phyloP scores from a whole-genome alignment of 1,140 invertebrate genomes.

The Drosophila ercepeae region DNA sequence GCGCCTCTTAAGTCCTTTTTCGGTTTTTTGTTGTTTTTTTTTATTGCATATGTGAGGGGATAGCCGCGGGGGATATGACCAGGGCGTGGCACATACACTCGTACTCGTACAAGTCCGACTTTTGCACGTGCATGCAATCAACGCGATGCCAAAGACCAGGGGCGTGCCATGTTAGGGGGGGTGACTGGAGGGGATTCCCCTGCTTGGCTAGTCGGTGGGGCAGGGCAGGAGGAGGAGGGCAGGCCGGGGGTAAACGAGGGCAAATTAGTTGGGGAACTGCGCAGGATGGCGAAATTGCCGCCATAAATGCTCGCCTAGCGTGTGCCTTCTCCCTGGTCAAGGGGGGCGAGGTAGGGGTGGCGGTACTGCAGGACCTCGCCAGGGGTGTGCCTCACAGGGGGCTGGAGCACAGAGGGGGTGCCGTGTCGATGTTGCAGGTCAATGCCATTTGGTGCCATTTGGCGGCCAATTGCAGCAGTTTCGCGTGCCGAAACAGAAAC shows the following conservation, averaged over 20 bases:
- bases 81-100: constrained; percentile 12
- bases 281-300: constrained; percentile 68
- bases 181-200: neutral
- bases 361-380: neutral
- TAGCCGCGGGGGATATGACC: neutral
- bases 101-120: constrained; percentile 33
- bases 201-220: neutral
- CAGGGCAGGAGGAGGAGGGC: neutral
- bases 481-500: constrained; percentile 35
- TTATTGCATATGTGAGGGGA: neutral
- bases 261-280: constrained; percentile 67
- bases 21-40: neutral
- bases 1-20: neutral
- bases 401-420: neutral
- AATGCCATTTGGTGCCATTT: constrained; percentile 67
- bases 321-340: constrained; percentile 26
- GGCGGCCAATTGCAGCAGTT: constrained; percentile 53
- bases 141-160: constrained; percentile 27
- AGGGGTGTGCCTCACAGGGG: neutral
- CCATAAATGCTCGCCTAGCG: constrained; percentile 66
- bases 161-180: constrained; percentile 6
- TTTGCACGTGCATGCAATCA: constrained; percentile 69
- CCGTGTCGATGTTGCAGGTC: constrained; percentile 52
- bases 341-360: neutral
- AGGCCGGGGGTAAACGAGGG: constrained; percentile 26